Conservation (phyloP, 2,888 invertebrate genomes). For the Sabatieria punctata region DNA sequence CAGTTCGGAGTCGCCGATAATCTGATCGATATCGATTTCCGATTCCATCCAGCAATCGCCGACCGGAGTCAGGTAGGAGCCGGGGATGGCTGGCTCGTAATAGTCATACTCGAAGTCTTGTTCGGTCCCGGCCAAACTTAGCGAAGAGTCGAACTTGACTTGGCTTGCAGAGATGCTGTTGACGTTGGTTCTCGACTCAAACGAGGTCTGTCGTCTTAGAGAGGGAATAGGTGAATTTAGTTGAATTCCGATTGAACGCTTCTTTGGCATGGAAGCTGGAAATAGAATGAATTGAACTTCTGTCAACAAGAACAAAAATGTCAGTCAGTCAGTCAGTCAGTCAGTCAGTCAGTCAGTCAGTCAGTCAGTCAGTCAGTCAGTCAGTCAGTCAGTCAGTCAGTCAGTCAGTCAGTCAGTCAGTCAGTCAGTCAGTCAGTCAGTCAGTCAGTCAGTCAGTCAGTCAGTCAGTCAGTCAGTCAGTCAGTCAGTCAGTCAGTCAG, state of each 20-base stretch:
- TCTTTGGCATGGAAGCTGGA: neutral
- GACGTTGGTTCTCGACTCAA: neutral
- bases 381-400: neutral
- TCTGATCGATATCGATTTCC: slow-evolving; percentile 5
- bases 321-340: too few species aligned
- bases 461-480: too few species aligned
- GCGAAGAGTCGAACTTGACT: neutral
- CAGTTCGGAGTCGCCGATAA: slow-evolving; percentile 6
- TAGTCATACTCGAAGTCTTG: slow-evolving; percentile 7
- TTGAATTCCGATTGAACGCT: neutral
- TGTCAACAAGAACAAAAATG: too few species aligned
- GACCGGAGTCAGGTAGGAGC: too few species aligned
- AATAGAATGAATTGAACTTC: neutral
- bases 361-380: too few species aligned
- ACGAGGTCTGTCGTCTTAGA: neutral
- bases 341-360: too few species aligned
- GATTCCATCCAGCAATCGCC: too few species aligned
- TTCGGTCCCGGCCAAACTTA: slow-evolving; percentile 2
- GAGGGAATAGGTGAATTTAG: neutral
- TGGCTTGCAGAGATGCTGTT: too few species aligned
- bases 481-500: too few species aligned
- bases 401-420: too few species aligned
- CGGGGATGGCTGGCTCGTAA: slow-evolving; percentile 4
- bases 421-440: too few species aligned
- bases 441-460: too few species aligned